Evolutionary conservation across 2,888 invertebrate species (phyloP), one percentile per base, ranked within the genome.

Genomic region (Dryobotodes eremita): DNA sequence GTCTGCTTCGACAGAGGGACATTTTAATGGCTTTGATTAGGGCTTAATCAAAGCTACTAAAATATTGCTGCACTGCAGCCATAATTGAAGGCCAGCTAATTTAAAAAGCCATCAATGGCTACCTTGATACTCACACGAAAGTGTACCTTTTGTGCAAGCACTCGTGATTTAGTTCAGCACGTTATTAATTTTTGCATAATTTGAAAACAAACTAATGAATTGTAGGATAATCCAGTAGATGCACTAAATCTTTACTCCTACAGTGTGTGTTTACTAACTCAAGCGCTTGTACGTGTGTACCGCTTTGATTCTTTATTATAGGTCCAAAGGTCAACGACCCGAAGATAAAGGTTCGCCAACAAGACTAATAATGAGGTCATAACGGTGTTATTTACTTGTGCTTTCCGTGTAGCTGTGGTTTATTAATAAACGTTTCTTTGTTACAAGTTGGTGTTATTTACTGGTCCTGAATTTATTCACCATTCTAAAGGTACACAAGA

Each of bases 291-390:
- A 71, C 61, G 57, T 80, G 66, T 71, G 68, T 75, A 64, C 75
- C 61, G 69, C 80, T 79, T 82, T 77, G 55, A 42, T 75, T 84
- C 42, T 78, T 78, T 76, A 65, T 76, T 82, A 71, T 75, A 82
- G 86, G 76, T 86, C 50, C 80, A 71, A 76, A 73, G 68, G 66
- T 85, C 73, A 46, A 61, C 84, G 68, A 70, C 64, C 64, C 11
- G 86, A 76, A 86, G 87, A 86, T 71, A 71, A 71, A 68, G 69
- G 46, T 74, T 53, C 53, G 66, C 75, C 75, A 71, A 26, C 75
- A 71, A 74, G 71, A 57, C 50, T 59, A 57, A 17, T 48, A 72
- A 64, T 61, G 71, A 78, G 79, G 79, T 79, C 72, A 68, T 77
- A 68, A 72, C 76, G 71, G 71, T 79, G 61, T 46, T 76, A 57